These are phyloP conservation scores for Oreotrochilus melanogaster DNA, from an alignment of 2,113 vertebrate genomes.

Conservation along the genomic window DNA sequence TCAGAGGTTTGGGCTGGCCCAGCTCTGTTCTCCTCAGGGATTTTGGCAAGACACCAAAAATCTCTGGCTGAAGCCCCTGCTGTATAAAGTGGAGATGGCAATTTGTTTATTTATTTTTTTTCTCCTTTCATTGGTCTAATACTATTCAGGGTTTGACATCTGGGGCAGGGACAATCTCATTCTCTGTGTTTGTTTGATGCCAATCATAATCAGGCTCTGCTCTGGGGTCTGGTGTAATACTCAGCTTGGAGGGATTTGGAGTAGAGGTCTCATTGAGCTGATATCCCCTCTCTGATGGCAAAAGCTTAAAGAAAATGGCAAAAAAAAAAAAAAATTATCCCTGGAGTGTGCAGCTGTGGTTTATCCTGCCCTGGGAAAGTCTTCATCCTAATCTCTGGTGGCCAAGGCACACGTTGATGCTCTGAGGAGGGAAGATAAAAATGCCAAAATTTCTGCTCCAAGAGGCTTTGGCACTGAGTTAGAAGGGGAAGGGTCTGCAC, in stretches of 20 bases:
- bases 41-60: not conserved
- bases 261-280: not conserved
- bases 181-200: not conserved
- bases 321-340: not conserved
- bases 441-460: not conserved
- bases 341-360: not conserved
- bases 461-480: not conserved
- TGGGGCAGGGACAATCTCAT: not conserved
- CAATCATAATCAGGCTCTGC: not conserved
- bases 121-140: not conserved
- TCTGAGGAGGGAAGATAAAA: not conserved
- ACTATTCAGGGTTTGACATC: not conserved
- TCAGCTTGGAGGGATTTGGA: not conserved
- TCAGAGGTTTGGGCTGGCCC: not conserved
- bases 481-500: not conserved
- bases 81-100: not conserved
- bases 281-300: not conserved
- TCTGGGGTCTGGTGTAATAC: not conserved
- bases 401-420: fast-evolving
- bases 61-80: not conserved
- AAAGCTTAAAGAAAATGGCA: not conserved
- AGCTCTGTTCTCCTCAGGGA: not conserved
- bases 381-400: not conserved
- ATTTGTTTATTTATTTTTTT: not conserved
- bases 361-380: not conserved